Conservation (phyloP, 2,888 invertebrate genomes). For the Machimus atricapillus region DNA sequence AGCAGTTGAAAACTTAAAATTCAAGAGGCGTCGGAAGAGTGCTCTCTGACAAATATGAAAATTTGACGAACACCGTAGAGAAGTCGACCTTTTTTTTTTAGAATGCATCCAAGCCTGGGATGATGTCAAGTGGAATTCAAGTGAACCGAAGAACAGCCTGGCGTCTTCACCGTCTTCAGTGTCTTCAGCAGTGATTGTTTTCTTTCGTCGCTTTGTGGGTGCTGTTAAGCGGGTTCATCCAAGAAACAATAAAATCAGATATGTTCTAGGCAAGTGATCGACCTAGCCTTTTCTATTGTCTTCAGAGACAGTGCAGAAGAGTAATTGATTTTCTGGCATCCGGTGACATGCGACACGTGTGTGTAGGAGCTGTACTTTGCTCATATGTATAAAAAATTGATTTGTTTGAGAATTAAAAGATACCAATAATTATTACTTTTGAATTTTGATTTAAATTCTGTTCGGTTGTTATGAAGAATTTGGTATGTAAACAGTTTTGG, state of each 20-base stretch:
- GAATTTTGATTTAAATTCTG: not conserved
- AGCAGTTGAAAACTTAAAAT: not conserved
- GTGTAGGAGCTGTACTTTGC: not conserved
- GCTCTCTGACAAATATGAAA: constrained; percentile 28
- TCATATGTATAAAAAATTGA: not conserved
- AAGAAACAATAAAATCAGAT: constrained; percentile 21
- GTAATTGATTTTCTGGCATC: constrained; percentile 15
- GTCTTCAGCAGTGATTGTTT: not conserved
- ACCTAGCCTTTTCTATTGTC: not conserved
- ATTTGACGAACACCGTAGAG: not conserved
- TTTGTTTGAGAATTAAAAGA: not conserved
- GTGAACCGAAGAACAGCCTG: not conserved
- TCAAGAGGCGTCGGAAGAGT: not conserved
- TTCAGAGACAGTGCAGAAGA: not conserved
- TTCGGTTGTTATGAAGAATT: not conserved
- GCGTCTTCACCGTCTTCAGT: not conserved
- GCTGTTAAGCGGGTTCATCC: not conserved
- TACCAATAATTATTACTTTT: not conserved
- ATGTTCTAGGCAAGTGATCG: not conserved
- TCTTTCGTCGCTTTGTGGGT: not conserved
- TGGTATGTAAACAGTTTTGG: not conserved
- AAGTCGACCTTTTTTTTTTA: not conserved
- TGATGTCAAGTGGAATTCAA: constrained; percentile 17
- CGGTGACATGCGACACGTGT: constrained; percentile 20
- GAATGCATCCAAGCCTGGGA: not conserved